Conservation (phyloP, 2,113 vertebrate species). For the Porphyrio hochstetteri region DNA sequence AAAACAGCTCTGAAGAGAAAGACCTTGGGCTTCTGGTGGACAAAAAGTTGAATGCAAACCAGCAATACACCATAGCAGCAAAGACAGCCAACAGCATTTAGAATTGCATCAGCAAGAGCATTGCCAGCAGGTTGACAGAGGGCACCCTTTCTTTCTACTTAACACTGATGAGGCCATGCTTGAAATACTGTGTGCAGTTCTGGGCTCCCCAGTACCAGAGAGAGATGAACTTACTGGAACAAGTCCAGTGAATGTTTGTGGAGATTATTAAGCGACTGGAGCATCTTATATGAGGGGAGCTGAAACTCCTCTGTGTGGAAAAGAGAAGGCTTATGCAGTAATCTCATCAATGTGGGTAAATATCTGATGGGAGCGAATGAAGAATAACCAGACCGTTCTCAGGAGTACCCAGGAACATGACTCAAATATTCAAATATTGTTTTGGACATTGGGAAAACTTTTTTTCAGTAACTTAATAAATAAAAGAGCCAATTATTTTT, state of each 20-base stretch:
- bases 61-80: not conserved
- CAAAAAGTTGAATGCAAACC: not conserved
- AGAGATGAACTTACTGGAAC: not conserved
- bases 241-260: not conserved
- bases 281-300: not conserved
- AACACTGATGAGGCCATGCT: not conserved
- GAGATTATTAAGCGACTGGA: not conserved
- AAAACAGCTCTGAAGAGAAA: not conserved
- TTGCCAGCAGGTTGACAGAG: not conserved
- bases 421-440: not conserved
- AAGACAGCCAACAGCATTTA: not conserved
- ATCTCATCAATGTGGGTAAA: not conserved
- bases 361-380: not conserved
- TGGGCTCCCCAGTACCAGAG: not conserved
- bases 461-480: not conserved
- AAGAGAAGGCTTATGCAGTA: not conserved
- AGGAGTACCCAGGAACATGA: not conserved
- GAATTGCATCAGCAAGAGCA: not conserved
- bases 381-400: not conserved
- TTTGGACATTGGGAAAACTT: not conserved
- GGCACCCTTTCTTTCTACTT: not conserved
- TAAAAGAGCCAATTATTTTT: not conserved
- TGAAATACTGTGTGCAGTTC: not conserved
- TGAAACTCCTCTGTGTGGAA: not conserved
- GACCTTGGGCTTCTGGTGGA: not conserved